These are phyloP conservation scores for Leptopilina boulardi DNA, from an alignment of 1,140 invertebrate genomes.

Conservation along the genomic window DNA sequence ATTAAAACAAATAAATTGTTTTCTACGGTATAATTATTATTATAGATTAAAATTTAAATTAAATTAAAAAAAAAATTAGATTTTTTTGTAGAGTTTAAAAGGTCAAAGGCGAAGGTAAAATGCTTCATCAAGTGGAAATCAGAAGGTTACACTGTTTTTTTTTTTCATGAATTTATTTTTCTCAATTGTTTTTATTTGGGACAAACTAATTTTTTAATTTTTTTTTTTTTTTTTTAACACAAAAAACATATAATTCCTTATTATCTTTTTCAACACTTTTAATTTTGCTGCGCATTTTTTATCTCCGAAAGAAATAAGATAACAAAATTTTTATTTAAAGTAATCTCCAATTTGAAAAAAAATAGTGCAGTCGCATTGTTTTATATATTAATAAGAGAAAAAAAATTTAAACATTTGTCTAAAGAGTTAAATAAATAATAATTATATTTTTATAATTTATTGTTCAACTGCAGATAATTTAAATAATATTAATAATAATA, in stretches of 20 bases:
- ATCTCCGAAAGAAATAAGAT: background rate
- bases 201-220: constrained; percentile 1
- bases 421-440: too few species aligned
- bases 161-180: background rate
- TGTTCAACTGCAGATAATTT: too few species aligned
- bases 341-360: background rate
- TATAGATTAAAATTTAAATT: background rate
- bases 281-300: background rate
- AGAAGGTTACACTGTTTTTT: constrained; percentile 14
- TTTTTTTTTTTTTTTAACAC: background rate
- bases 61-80: background rate
- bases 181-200: constrained; percentile 24
- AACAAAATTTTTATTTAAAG: background rate
- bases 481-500: too few species aligned
- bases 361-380: background rate
- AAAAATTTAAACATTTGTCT: too few species aligned
- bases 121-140: constrained; percentile 4
- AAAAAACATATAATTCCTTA: background rate
- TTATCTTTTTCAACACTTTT: background rate
- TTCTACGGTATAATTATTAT: too few species aligned
- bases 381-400: too few species aligned
- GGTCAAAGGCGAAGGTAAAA: background rate
- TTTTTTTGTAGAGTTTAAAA: background rate
- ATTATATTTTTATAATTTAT: too few species aligned
- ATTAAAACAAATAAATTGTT: too few species aligned